Conservation (phyloP, 1,140 invertebrate genomes). For the Marisa cornuarietis region DNA sequence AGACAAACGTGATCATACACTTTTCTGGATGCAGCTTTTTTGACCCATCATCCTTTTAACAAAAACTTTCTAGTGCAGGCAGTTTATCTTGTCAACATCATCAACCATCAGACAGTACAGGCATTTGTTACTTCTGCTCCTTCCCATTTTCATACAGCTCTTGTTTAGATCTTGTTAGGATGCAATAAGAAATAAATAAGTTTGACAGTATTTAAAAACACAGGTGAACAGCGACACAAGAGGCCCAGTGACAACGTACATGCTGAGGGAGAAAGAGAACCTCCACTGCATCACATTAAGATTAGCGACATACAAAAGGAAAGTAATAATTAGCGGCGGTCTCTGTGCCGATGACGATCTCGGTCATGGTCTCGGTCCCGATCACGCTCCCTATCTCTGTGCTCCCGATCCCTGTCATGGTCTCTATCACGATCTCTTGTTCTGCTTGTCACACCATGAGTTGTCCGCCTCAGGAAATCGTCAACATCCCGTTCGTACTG, state of each 20-base stretch:
- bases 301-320: background rate
- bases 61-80: too few species aligned
- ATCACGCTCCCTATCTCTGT: conserved; percentile 21
- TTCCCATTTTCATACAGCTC: too few species aligned
- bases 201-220: too few species aligned
- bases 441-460: conserved; percentile 69
- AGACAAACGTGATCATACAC: too few species aligned
- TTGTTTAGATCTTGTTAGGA: too few species aligned
- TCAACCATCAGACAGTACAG: too few species aligned
- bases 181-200: too few species aligned
- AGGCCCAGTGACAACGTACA: background rate
- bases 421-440: conserved; percentile 68
- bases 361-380: conserved; percentile 35
- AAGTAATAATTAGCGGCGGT: conserved; percentile 35
- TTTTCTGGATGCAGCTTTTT: too few species aligned
- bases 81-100: too few species aligned
- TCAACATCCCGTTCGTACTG: conserved; percentile 88
- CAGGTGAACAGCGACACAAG: background rate
- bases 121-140: too few species aligned
- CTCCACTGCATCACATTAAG: background rate
- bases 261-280: background rate
- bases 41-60: too few species aligned
- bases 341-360: conserved; percentile 41
- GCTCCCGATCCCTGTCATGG: conserved; percentile 37
- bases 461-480: conserved; percentile 87